These are phyloP conservation scores for Halotydeus destructor DNA, from an alignment of 1,140 invertebrate genomes.

Conservation along the genomic window DNA sequence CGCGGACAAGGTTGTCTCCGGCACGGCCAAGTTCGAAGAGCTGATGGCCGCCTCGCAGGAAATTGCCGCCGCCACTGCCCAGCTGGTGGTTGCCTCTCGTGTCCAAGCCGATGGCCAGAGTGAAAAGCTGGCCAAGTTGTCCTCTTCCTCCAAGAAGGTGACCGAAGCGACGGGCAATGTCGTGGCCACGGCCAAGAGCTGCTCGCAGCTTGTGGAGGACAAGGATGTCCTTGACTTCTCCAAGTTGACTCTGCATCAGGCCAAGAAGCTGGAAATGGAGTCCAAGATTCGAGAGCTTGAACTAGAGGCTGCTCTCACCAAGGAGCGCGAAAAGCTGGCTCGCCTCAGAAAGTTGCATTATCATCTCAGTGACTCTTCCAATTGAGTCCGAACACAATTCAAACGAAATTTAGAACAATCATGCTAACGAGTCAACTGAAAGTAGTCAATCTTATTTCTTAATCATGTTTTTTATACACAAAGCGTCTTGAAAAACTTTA, in stretches of 20 bases:
- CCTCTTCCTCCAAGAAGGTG: slow-evolving; percentile 62
- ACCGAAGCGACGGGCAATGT: slow-evolving; percentile 72
- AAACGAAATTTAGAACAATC: too few species aligned
- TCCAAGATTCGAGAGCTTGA: slow-evolving; percentile 65
- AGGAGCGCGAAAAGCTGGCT: slow-evolving; percentile 57
- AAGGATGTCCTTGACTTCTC: slow-evolving; percentile 65
- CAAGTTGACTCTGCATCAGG: slow-evolving; percentile 69
- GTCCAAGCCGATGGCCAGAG: slow-evolving; percentile 55
- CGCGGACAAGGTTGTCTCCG: slow-evolving; percentile 47
- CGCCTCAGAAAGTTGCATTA: slow-evolving; percentile 80
- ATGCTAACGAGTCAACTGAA: too few species aligned
- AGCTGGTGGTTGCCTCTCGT: slow-evolving; percentile 63
- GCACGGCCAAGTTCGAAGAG: slow-evolving; percentile 71
- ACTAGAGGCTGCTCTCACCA: slow-evolving; percentile 67
- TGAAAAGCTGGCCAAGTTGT: slow-evolving; percentile 47
- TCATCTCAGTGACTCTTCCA: slow-evolving; percentile 11
- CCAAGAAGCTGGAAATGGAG: slow-evolving; percentile 88
- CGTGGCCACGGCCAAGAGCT: slow-evolving; percentile 74
- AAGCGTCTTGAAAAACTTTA: too few species aligned
- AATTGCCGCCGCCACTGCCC: slow-evolving; percentile 87
- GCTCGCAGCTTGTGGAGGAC: slow-evolving; percentile 49
- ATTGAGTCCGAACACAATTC: too few species aligned
- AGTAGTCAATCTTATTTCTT: too few species aligned
- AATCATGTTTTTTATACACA: too few species aligned
- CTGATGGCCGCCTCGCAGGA: slow-evolving; percentile 89